A percentile compares a stretch with the other conserved stretches of the same genome.
Conservation (phyloP, 2,113 vertebrate genomes). For the Oxyruncus cristatus region DNA sequence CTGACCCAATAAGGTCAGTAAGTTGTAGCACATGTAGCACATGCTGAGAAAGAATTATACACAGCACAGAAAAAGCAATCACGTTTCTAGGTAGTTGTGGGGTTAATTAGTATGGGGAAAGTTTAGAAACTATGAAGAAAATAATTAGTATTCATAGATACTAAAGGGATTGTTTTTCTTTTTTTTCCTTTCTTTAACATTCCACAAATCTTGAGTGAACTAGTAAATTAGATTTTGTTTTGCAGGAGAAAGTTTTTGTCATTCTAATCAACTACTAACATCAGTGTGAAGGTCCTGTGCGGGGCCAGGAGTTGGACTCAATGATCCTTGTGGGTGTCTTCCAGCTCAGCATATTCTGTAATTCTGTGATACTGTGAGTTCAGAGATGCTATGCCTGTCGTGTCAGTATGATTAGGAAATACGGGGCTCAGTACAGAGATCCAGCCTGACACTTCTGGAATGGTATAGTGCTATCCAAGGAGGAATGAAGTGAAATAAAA, state of each 20-base stretch:
- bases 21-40: not conserved
- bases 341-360: not conserved
- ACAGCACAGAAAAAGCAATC: not conserved
- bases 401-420: not conserved
- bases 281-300: not conserved
- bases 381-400: not conserved
- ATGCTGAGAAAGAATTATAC: not conserved
- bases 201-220: not conserved
- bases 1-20: not conserved
- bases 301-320: not conserved
- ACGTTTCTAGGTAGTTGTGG: not conserved
- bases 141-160: not conserved
- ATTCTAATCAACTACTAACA: not conserved
- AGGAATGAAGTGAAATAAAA: not conserved
- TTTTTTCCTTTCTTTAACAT: not conserved
- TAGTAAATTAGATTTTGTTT: not conserved
- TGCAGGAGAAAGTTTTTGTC: not conserved
- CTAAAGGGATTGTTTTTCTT: not conserved
- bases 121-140: not conserved
- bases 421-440: rapidly evolving
- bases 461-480: not conserved
- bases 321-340: not conserved
- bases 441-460: not conserved
- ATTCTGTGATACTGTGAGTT: not conserved
- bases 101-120: not conserved